Evolutionary conservation across 2,113 vertebrate genomes (phyloP), one percentile per base, ranked within the genome.

Genomic region (Hippocampus guttulatus): DNA sequence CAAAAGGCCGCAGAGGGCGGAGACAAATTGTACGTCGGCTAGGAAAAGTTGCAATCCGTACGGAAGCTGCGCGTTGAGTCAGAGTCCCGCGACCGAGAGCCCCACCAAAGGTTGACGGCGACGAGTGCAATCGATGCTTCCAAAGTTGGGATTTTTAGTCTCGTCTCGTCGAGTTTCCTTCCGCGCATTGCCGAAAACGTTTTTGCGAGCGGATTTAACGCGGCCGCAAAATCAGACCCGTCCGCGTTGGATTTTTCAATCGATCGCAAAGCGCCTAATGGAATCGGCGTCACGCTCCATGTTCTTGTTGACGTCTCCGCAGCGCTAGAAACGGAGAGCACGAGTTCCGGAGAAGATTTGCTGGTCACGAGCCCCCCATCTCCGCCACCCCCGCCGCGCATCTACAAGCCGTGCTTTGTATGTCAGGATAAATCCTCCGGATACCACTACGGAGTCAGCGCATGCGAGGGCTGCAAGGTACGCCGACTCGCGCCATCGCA

Each of bases 391-490:
- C 88, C 87, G 0, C 88, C 88, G 0, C 87, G 88, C 3, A 49
- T 90, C 77, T 90, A 90, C 84, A 90, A 90, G 70, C 88, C 88
- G 63, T 90, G 88, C 77, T 90, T 88, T 23, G 87, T 90, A 0
- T 90, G 88, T 70, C 85, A 88, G 84, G 88, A 90, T 82, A 90
- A 90, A 49, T 90, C 88, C 10, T 90, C 88, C 14, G 88, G 88
- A 60, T 90, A 90, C 76, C 88, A 90, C 81, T 90, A 93, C 41
- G 95, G 95, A 69, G 95, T 96, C 86, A 96, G 95, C 71, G 94
- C 95, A 84, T 96, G 95, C 20, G 95, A 96, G 80, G 95, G 95
- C 83, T 96, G 95, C 90, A 96, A 96, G 95, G 95, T 96, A 90
- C 87, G 90, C 60, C 0, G 52, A 68, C 47, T 25, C 14, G 18